Evolutionary conservation across 2,888 invertebrate species (phyloP), one percentile per base, ranked within the genome.

Genomic region (Colletes collaris): DNA sequence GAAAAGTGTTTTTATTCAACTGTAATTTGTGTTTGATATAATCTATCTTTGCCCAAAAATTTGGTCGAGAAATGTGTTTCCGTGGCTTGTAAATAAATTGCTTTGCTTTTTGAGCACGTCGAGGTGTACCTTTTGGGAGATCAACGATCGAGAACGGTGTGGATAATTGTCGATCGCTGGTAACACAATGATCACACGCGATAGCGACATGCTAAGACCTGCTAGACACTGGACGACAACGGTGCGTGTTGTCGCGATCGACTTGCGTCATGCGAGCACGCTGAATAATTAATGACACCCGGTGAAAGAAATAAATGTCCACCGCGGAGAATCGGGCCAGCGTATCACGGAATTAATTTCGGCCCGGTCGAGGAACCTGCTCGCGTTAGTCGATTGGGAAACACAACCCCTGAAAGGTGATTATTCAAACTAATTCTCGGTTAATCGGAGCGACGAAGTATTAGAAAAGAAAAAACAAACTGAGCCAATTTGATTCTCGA

Each of bases 141-240:
- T 27, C 27, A 27, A 27, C 27, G 27, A 27, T 27, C 27, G 27
- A 27, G 27, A 27, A 27, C 27, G 27, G 27, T 27, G 27, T 27
- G 27, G 27, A 27, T 27, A 27, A 27, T 81, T 83, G 80, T 67
- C 69, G 77, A 37, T 66, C 72, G 77, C 70, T 81, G 60, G 73
- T 78, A 76, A 78, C 72, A 84, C 81, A 83, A 76, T 76, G 73
- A 81, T 83, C 83, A 81, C 70, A 62, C 66, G 58, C 72, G 80
- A 77, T 84, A 84, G 81, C 76, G 55, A 73, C 73, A 50, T 76
- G 78, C 67, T 78, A 76, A 76, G 75, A 71, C 70, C 73, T 83
- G 73, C 81, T 81, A 83, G 83, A 78, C 72, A 81, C 75, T 76
- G 66, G 75, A 78, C 83, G 77, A 80, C 83, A 80, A 72, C 56